A percentile compares a stretch with the other conserved stretches of the same genome.
These are phyloP conservation scores for Encarsia formosa DNA, from an alignment of 2,888 invertebrate species.

Conservation along the genomic window DNA sequence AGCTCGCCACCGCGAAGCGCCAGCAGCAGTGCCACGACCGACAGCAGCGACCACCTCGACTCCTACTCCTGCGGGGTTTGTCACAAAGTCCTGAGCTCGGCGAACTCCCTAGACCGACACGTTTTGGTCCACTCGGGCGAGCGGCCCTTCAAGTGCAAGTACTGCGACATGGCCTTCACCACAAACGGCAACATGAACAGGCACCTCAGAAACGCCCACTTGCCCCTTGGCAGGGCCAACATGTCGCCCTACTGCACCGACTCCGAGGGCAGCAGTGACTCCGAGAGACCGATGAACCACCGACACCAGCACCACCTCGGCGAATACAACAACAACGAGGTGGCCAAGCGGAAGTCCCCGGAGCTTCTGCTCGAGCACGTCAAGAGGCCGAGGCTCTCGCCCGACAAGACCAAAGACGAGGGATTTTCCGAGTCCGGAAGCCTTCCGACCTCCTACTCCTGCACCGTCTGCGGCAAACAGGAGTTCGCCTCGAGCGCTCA, in stretches of 20 bases:
- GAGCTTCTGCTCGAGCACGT: slow-evolving; percentile 37
- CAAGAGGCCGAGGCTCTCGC: slow-evolving; percentile 39
- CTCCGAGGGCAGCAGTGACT: slow-evolving; percentile 35
- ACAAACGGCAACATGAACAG: slow-evolving; percentile 84
- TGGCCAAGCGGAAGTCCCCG: slow-evolving; percentile 7
- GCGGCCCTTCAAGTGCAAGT: slow-evolving; percentile 73
- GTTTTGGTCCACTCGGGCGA: slow-evolving; percentile 77
- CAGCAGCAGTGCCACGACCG: slow-evolving; percentile 35
- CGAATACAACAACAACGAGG: slow-evolving; percentile 56
- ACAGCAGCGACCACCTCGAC: slow-evolving; percentile 50
- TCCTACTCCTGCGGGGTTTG: slow-evolving; percentile 64
- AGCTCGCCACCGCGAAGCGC: slow-evolving; percentile 40
- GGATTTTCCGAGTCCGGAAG: too few species aligned
- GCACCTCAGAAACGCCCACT: slow-evolving; percentile 64
- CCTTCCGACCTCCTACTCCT: slow-evolving; percentile 43
- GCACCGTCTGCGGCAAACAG: slow-evolving; percentile 62
- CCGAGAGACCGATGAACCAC: slow-evolving; percentile 39
- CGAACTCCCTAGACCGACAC: slow-evolving; percentile 75
- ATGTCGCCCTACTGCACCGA: slow-evolving; percentile 38
- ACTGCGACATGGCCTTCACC: slow-evolving; percentile 76
- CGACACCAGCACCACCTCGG: slow-evolving; percentile 8
- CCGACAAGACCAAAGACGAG: slow-evolving; percentile 34
- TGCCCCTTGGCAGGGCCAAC: neutral
- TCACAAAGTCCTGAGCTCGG: slow-evolving; percentile 69
- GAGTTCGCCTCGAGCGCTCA: slow-evolving; percentile 60